Evolutionary conservation across 53 echinoderm and acorn worm species (phyloP), one percentile per base, ranked within the genome.

Genomic region (Astropecten irregularis): DNA sequence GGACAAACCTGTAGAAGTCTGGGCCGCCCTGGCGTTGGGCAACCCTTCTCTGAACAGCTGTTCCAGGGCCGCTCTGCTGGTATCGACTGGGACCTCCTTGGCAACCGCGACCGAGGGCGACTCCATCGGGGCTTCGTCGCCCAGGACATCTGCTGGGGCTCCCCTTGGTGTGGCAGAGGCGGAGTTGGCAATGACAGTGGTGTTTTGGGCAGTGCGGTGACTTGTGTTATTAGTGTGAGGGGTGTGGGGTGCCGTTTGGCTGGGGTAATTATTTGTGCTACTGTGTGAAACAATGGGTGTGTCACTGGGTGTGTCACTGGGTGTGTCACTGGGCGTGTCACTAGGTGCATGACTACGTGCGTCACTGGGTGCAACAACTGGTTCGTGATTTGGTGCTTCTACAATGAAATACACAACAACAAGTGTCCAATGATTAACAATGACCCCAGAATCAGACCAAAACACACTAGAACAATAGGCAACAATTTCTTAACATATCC

Each of bases 51-150:
- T 40, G 44, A 60, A 29, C 59, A 79, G 46, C 3, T 79, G 60
- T 25, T 79, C 79, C 20, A 61, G 39, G 15, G 79, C 61, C 10
- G 79, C 32, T 16, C 44, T 61, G 33, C 39, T 18, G 10, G 40
- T 27, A 40, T 59, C 39, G 44, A 40, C 40, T 20, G 31, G 29
- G 29, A 37, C 28, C 15, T 62, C 61, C 29, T 46, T 46, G 54
- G 13, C 30, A 23, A 9, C 62, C 7, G 29, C 39, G 31, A 62
- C 46, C 23, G 48, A 1, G 9, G 79, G 79, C n/a, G 79, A 47
- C 26, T 79, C 79, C 79, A 79, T 79, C 2, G 79, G 79, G 16
- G 79, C 79, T 40, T 79, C 79, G 23, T 79, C 79, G 11, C 62
- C 29, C 19, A 33, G 79, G 10, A 61, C 48, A 20, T 31, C 62